phyloP scores from a whole-genome alignment of 1,140 invertebrate species.

The Drosophila kurseongensis region DNA sequence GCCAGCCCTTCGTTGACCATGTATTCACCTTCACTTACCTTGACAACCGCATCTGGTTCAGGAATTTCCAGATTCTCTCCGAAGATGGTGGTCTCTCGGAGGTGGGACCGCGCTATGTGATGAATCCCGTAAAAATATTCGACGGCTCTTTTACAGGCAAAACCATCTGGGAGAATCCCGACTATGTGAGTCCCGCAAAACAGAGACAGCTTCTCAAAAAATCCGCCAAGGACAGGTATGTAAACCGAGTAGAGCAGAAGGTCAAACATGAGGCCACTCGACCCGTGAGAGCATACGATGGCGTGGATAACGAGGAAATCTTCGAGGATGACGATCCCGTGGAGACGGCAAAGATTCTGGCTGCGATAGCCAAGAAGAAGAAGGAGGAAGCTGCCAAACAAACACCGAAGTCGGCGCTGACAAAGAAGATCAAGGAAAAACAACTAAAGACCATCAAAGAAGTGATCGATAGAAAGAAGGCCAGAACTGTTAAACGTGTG shows the following conservation, averaged over 20 bases:
- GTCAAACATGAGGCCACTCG: conserved; percentile 88
- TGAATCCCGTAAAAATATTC: conserved; percentile 96
- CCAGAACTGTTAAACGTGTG: conserved; percentile 47
- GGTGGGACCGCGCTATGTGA: conserved; percentile 98
- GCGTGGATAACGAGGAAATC: conserved; percentile 86
- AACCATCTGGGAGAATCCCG: conserved; percentile 96
- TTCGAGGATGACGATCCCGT: conserved; percentile 85
- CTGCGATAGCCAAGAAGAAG: conserved; percentile 70
- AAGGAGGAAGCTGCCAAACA: conserved; percentile 41
- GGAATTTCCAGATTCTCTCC: conserved; percentile 99
- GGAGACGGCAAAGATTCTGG: conserved; percentile 81
- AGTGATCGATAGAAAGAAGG: conserved; percentile 73
- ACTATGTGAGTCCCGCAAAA: conserved; percentile 96
- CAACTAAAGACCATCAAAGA: conserved; percentile 69
- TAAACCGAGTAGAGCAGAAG: conserved; percentile 92
- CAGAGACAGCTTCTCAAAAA: conserved; percentile 89
- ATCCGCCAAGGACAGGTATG: conserved; percentile 91
- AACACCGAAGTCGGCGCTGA: conserved; percentile 60
- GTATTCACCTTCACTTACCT: conserved; percentile 96
- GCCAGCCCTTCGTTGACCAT: conserved; percentile 99
- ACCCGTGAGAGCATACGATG: conserved; percentile 89
- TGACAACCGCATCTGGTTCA: conserved; percentile 98
- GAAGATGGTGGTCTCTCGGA: conserved; percentile 98
- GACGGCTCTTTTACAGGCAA: conserved; percentile 96
- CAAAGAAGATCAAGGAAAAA: conserved; percentile 78